A percentile compares a stretch with the other conserved stretches of the same genome.
These are phyloP conservation scores for Hylyphantes graminicola DNA, from an alignment of 1,140 invertebrate genomes.

Conservation along the genomic window DNA sequence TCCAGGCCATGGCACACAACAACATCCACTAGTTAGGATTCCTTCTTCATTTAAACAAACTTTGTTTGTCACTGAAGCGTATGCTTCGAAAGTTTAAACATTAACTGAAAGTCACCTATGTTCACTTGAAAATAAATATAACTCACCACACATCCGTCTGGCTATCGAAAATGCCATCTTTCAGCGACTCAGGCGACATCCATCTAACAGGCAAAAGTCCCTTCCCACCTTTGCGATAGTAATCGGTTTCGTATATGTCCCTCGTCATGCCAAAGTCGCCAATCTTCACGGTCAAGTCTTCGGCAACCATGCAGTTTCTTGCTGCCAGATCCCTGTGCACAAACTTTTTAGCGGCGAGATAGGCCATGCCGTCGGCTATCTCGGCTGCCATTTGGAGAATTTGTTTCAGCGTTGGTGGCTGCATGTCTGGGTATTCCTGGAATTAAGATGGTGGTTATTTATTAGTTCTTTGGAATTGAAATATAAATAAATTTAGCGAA, in stretches of 20 bases:
- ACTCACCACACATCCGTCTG: conserved; percentile 94
- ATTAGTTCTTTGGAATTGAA: background rate
- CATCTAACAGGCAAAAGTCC: conserved; percentile 83
- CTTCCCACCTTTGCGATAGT: conserved; percentile 91
- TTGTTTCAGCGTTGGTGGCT: conserved; percentile 65
- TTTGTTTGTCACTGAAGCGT: too few species aligned
- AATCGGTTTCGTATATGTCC: conserved; percentile 97
- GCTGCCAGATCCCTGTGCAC: conserved; percentile 97
- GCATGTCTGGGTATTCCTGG: conserved; percentile 56
- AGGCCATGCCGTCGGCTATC: conserved; percentile 99
- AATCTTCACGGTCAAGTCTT: conserved; percentile 92
- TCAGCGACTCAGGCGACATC: conserved; percentile 97
- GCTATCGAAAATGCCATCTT: conserved; percentile 94
- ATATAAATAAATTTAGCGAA: background rate
- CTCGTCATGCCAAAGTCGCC: conserved; percentile 93
- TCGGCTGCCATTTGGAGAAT: conserved; percentile 89
- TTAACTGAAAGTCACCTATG: background rate
- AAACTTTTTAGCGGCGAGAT: conserved; percentile 92
- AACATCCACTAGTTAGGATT: too few species aligned
- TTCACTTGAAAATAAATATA: background rate
- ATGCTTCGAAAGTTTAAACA: background rate
- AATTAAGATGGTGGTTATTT: background rate
- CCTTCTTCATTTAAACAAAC: too few species aligned
- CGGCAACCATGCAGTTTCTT: conserved; percentile 95
- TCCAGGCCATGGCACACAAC: too few species aligned